Conservation (phyloP, 2,797 vertebrate species). For the Oreochromis grahami region DNA sequence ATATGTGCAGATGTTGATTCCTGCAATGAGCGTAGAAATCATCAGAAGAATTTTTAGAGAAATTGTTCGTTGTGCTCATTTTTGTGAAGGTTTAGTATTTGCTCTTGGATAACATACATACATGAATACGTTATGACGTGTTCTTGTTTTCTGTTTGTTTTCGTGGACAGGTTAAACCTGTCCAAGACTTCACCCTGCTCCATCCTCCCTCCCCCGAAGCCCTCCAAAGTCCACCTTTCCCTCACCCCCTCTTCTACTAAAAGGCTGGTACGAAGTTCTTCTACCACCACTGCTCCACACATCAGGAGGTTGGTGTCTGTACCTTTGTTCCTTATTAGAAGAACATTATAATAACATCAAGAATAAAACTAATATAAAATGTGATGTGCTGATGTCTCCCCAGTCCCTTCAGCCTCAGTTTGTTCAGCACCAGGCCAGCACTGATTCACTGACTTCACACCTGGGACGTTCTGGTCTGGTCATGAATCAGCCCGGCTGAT, state of each 20-base stretch:
- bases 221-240: conserved; percentile 2
- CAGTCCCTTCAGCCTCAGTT: conserved; percentile 53
- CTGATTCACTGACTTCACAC: conserved; percentile 30
- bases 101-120: background rate
- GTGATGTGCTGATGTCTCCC: background rate
- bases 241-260: conserved; percentile 7
- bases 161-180: conserved; percentile 36
- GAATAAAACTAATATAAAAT: background rate
- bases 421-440: conserved; percentile 39
- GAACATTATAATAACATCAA: accelerated
- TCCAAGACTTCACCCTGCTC: conserved; percentile 1
- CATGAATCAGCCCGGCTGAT: accelerated
- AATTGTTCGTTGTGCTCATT: accelerated
- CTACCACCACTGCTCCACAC: background rate
- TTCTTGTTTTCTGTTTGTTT: background rate
- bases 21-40: background rate
- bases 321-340: background rate
- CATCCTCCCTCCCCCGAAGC: conserved; percentile 18
- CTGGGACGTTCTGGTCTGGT: background rate
- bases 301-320: conserved; percentile 36
- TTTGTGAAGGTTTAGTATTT: accelerated
- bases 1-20: accelerated
- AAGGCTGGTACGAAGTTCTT: conserved; percentile 13
- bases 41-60: accelerated
- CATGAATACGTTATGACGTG: accelerated